Base-by-base conservation (phyloP, 1,140 invertebrate genomes). In the Periplaneta americana region DNA sequence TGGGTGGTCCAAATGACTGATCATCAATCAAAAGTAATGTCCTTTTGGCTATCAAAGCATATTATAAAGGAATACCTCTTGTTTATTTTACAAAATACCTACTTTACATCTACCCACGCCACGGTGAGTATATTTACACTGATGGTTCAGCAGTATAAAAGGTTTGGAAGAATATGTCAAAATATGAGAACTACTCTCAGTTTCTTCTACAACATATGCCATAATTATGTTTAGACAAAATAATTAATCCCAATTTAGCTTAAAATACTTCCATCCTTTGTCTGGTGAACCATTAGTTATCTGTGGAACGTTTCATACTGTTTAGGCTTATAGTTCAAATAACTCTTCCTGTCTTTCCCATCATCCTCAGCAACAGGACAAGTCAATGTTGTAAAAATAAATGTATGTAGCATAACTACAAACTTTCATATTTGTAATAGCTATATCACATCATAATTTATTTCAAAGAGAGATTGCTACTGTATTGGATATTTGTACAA, bases 11-110 rank as follows among this genome's bases (percentile, higher is more conserved):
- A 78, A 75, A 78, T 57, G 39, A 66, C 75, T 78, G 76, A 82
- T 35, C 22, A 34, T 32, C 57, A 82, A 78, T 78, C 28, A 39
- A 28, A 77, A 77, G 11, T 76, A 18, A 34, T 82, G 48, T 33
- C 57, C 34, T 78, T 35, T 28, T 35, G 77, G 81, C 77, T 78
- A 39, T 34, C 81, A 36, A 82, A 78, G 5, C 81, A 78, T 78
- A 80, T 66, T 34, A 57, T 33, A 78, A 78, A 78, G 76, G 76
- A 39, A 78, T 78, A 78, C 34, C 76, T 78, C 76, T 78, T 66
- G 48, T 36, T 48, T 80, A 80, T 80, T 37, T 80, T 80, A 79
- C 78, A 79, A n/a, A 35, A 79, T 79, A 36, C 36, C 57, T 36
- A 79, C 32, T 79, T 48, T 33, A 35, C 76, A 78, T 28, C 11